These are phyloP conservation scores for Epinotia ramella DNA, from an alignment of 2,888 invertebrate genomes.

Conservation along the genomic window DNA sequence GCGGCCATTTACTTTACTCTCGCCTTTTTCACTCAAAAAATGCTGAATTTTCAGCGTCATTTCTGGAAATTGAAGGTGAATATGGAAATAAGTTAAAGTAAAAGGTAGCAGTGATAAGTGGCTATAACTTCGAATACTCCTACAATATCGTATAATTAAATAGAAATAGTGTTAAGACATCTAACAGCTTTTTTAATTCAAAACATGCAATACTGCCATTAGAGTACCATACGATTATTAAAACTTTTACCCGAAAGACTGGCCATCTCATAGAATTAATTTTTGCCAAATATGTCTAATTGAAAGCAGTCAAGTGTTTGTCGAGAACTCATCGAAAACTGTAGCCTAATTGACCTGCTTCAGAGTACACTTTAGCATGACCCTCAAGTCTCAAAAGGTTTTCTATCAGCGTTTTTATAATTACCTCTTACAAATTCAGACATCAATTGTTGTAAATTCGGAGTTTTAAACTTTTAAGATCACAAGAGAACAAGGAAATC, in stretches of 20 bases:
- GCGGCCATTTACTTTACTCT: too few relatives aligned
- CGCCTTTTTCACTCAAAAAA: too few relatives aligned
- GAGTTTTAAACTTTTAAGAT: slow-evolving; percentile 14
- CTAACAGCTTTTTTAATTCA: neutral
- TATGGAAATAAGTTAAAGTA: too few relatives aligned
- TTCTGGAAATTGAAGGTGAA: too few relatives aligned
- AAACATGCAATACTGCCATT: neutral
- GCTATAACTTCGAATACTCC: too few relatives aligned
- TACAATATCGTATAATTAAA: too few relatives aligned
- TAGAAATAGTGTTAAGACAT: too few relatives aligned
- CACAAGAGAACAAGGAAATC: too few relatives aligned
- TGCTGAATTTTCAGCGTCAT: too few relatives aligned
- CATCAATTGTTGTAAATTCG: slow-evolving; percentile 26
- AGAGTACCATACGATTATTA: neutral
- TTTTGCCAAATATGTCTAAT: slow-evolving; percentile 14
- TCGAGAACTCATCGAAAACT: slow-evolving; percentile 4
- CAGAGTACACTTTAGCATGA: slow-evolving; percentile 17
- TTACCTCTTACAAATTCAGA: slow-evolving; percentile 17
- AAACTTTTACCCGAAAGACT: slow-evolving; percentile 5
- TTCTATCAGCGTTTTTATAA: slow-evolving; percentile 39
- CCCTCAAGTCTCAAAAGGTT: slow-evolving; percentile 15
- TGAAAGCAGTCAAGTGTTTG: slow-evolving; percentile 24
- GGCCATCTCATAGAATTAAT: slow-evolving; percentile 28
- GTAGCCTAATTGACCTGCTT: slow-evolving; percentile 16
- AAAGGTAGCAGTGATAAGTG: too few relatives aligned